Evolutionary conservation across 2,797 vertebrate genomes (phyloP), one percentile per base, ranked within the genome.

Genomic region (Arrhamphus sclerolepis): DNA sequence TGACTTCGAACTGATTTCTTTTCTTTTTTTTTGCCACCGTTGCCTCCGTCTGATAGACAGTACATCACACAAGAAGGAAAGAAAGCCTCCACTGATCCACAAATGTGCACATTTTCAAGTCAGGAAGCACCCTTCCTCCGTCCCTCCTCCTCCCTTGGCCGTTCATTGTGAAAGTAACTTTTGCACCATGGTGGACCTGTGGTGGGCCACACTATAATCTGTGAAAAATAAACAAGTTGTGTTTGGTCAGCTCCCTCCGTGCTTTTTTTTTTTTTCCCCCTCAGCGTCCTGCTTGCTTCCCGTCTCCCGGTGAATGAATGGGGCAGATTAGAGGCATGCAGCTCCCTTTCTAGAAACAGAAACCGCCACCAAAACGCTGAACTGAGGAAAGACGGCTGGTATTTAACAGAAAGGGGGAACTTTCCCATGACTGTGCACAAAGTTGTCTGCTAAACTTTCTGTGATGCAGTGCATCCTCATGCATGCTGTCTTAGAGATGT

Each of bases 211-310:
- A 77, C 72, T 79, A 50, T 84, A 85, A 85, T 89, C 82, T 84
- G 77, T 84, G 70, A 84, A 76, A 78, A 87, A 82, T 84, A 85
- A 91, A 84, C 83, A 84, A 70, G 57, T 67, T 34, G 62, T 84
- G 82, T 83, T 84, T 81, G 81, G 78, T 86, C 83, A 80, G 83
- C 72, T 71, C 77, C 40, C 47, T 70, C 2, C 13, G 66, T 53
- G 66, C n/a, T 56, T 62, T 55, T 60, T 61, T 72, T 13, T n/a
- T n/a, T n/a, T n/a, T 4, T 11, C 31, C 34, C 73, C 57, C 26
- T 67, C 75, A 53, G 75, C 38, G n/a, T 59, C n/a, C 75, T 66
- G 51, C 74, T 79, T 55, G 61, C 68, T 83, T 81, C 58, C 72
- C 53, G 56, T 80, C 72, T 72, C 65, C 41, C 9, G 7, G n/a